A percentile compares a stretch with the other conserved stretches of the same genome.
These are phyloP conservation scores for Helogale parvula DNA, from an alignment of 2,113 vertebrate species.

Conservation along the genomic window DNA sequence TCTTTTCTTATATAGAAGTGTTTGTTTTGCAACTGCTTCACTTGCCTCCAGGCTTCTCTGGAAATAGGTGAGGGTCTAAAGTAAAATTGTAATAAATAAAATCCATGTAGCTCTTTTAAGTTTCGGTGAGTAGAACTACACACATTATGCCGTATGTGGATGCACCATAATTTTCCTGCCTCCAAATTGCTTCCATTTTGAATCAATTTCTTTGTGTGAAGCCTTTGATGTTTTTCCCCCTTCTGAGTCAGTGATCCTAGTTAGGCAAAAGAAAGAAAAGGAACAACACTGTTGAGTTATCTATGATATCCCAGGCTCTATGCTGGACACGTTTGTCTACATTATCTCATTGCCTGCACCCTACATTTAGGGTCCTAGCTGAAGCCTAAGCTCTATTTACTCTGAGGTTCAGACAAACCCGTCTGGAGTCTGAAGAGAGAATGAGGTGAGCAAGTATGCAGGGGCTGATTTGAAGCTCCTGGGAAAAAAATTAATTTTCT, in stretches of 20 bases:
- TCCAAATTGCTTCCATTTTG: slow-evolving; percentile 66
- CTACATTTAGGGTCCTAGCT: neutral
- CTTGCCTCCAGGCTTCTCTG: neutral
- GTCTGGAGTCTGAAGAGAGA: neutral
- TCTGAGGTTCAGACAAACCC: neutral
- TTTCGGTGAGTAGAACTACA: slow-evolving; percentile 20
- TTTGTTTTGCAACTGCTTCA: neutral
- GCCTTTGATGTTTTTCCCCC: neutral
- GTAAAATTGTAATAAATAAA: slow-evolving; percentile 46
- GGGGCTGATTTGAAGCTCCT: neutral
- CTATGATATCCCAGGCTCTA: neutral
- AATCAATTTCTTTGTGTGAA: slow-evolving; percentile 62
- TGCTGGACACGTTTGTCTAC: neutral
- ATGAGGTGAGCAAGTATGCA: neutral
- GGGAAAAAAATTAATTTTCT: neutral
- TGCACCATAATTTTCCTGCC: neutral
- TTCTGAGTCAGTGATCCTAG: slow-evolving; percentile 35
- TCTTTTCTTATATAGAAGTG: neutral
- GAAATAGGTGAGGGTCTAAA: slow-evolving; percentile 2
- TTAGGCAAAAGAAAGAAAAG: slow-evolving; percentile 36
- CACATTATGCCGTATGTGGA: neutral
- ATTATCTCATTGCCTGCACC: neutral
- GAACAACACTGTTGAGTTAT: neutral
- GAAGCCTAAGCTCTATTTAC: neutral
- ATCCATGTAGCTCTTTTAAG: neutral